Conservation (phyloP, 2,888 invertebrate genomes). For the Drosophila limbata region DNA sequence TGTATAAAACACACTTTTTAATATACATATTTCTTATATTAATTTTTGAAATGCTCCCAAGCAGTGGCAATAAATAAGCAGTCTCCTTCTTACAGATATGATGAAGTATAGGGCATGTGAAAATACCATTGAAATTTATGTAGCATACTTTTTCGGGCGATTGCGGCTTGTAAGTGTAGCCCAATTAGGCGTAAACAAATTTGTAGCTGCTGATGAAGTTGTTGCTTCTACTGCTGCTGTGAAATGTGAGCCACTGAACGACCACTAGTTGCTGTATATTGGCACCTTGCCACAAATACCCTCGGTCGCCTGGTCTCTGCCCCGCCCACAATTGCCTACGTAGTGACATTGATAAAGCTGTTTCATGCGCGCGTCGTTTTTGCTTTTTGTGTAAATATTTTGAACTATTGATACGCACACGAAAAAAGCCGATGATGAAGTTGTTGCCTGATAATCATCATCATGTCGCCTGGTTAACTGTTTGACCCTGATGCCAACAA, state of each 20-base stretch:
- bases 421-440: constrained; percentile 17
- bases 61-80: background rate
- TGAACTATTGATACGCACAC: constrained; percentile 71
- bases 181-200: constrained; percentile 80
- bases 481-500: constrained; percentile 76
- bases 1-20: background rate
- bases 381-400: constrained; percentile 62
- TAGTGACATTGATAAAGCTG: constrained; percentile 73
- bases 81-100: background rate
- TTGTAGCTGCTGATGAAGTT: constrained; percentile 38
- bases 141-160: constrained; percentile 54
- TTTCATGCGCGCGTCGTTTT: constrained; percentile 30
- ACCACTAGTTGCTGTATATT: constrained; percentile 56
- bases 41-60: background rate
- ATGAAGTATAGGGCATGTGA: constrained; percentile 23
- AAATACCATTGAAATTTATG: constrained; percentile 53
- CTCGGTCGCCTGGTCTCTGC: too few species aligned
- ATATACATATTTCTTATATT: background rate
- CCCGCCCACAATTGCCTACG: constrained; percentile 18
- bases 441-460: constrained; percentile 4
- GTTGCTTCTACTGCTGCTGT: constrained; percentile 31
- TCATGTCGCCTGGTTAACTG: constrained; percentile 13
- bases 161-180: constrained; percentile 66
- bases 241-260: constrained; percentile 47
- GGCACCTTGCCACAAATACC: constrained; percentile 7